Base-by-base conservation (phyloP, 1,140 invertebrate species). In the Gonioctena quinquepunctata region DNA sequence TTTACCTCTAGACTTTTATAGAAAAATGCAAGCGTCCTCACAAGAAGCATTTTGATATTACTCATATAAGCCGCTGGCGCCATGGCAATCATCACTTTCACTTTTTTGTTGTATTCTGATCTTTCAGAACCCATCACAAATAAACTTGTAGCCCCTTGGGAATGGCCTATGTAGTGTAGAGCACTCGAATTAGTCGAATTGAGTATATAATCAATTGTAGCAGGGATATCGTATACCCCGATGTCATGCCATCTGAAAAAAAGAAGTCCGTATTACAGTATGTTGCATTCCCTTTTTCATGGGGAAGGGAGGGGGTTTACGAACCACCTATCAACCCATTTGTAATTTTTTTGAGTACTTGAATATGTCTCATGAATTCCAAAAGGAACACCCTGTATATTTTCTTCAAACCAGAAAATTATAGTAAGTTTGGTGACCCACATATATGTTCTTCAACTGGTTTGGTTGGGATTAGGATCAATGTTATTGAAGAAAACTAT, bases 181-280 rank as follows among this genome's bases (percentile, higher is more conserved):
- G 86, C 81, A 19, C 72, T 74, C 64, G 83, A 77, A 27, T 81
- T 81, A 0, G 91, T 92, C n/a, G 68, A 71, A 13, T 84, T 79
- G 2, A 92, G 75, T 11, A 91, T 85, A 75, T 89, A 89, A 75
- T 91, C 86, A 26, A 94, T 87, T 82, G 89, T 88, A 0, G 91
- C 88, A 1, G 92, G 90, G 28, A 93, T 71, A 82, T 94, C 92
- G 73, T 88, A 89, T 18, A 84, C 75, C 11, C 89, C 91, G 83
- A 93, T 91, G 80, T 93, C 90, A 77, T 93, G 89, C 84, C 85
- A 93, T 71, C 90, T 92, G 73, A 33, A 71, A 72, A 59, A 8
- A n/a, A n/a, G n/a, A n/a, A n/a, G n/a, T n/a, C n/a, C n/a, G n/a
- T n/a, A n/a, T n/a, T n/a, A n/a, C n/a, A n/a, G n/a, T n/a, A n/a